These are phyloP conservation scores for Parasteatoda tepidariorum DNA, from an alignment of 1,140 invertebrate species.

Conservation along the genomic window DNA sequence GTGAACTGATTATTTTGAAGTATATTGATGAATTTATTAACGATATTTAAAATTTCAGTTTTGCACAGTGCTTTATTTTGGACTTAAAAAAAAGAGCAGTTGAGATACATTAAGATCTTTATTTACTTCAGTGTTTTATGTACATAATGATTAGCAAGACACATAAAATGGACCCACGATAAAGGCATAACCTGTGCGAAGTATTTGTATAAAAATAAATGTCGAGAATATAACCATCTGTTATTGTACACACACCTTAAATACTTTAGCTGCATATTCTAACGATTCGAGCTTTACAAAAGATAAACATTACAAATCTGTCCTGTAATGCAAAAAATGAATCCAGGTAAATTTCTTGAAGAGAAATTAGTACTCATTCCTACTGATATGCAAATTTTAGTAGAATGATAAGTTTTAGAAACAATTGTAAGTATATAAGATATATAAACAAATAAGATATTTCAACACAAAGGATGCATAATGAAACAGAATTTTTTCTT, in stretches of 20 bases:
- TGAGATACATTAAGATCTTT: slow-evolving; percentile 41
- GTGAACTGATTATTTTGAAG: no score
- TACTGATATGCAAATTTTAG: background rate
- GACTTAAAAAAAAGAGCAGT: no score
- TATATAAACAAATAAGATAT: no score
- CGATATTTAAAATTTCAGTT: no score
- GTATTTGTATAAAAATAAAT: slow-evolving; percentile 52
- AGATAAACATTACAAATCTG: slow-evolving; percentile 9
- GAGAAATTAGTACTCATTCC: slow-evolving; percentile 1
- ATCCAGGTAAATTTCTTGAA: slow-evolving; percentile 7
- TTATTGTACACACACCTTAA: no score
- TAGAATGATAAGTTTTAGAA: background rate
- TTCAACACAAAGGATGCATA: no score
- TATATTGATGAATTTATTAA: no score
- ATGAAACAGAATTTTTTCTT: no score
- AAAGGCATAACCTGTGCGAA: slow-evolving; percentile 54
- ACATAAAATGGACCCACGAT: slow-evolving; percentile 48
- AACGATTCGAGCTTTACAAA: background rate
- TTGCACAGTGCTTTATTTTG: no score
- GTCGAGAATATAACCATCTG: slow-evolving; percentile 14
- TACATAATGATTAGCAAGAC: slow-evolving; percentile 52
- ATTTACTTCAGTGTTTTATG: slow-evolving; percentile 48
- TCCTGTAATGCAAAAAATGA: background rate
- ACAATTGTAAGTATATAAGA: no score
- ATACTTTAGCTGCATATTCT: no score